These are phyloP conservation scores for Oreocharis arfaki DNA, from an alignment of 2,113 vertebrate genomes.

Conservation along the genomic window DNA sequence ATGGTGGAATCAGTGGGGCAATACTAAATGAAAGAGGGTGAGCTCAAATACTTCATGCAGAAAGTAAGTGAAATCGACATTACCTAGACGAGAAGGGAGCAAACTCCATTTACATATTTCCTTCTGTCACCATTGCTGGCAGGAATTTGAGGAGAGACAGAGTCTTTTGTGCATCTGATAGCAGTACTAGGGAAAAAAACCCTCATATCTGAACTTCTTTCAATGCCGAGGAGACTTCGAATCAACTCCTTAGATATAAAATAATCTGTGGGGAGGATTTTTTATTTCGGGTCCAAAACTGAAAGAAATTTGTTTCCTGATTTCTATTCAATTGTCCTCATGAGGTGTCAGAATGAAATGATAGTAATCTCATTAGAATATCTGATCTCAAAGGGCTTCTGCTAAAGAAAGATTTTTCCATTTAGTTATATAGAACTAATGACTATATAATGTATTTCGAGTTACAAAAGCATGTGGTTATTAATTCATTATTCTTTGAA, in stretches of 20 bases:
- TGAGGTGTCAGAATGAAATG: constrained; percentile 28
- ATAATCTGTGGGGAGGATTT: background rate
- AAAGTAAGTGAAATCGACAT: background rate
- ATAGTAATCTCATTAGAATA: constrained; percentile 56
- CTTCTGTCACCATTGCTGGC: background rate
- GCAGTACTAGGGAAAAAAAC: background rate
- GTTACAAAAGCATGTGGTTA: constrained; percentile 54
- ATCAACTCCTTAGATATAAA: background rate
- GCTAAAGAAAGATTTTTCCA: constrained; percentile 54
- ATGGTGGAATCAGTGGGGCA: background rate
- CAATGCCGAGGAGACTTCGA: background rate
- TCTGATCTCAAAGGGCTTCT: constrained; percentile 40
- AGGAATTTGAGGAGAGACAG: background rate
- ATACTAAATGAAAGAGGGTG: background rate
- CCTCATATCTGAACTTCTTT: background rate
- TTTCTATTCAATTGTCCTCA: constrained; percentile 14
- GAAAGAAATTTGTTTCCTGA: constrained; percentile 21
- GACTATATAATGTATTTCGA: constrained; percentile 36
- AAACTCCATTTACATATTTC: background rate
- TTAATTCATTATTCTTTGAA: constrained; percentile 57
- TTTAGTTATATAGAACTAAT: constrained; percentile 51
- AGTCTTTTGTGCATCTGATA: background rate
- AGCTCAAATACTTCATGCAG: background rate
- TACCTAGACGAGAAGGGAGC: background rate
- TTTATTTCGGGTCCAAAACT: constrained; percentile 2